Conservation (phyloP, 1,140 invertebrate genomes). For the Drosophila parvula region DNA sequence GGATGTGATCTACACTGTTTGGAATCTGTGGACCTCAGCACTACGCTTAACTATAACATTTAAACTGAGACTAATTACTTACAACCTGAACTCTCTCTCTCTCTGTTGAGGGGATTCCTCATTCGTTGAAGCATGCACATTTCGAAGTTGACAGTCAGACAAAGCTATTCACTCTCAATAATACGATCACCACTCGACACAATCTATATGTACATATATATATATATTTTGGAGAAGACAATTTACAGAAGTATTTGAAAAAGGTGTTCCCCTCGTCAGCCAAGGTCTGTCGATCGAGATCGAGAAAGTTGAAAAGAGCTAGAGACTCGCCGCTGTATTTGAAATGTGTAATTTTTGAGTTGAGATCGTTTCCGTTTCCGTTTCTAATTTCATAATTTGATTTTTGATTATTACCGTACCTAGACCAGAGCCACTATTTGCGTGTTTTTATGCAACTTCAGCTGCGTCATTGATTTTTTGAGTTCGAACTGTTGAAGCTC, state of each 20-base stretch:
- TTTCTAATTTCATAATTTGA: constrained; percentile 24
- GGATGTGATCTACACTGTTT: constrained; percentile 40
- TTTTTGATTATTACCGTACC: constrained; percentile 48
- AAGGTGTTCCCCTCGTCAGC: constrained; percentile 38
- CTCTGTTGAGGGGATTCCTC: constrained; percentile 30
- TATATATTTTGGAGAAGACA: constrained; percentile 27
- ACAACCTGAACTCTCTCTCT: background rate
- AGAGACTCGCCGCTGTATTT: constrained; percentile 55
- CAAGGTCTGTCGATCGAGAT: background rate
- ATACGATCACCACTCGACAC: constrained; percentile 17
- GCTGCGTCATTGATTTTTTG: constrained; percentile 66
- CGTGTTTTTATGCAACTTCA: constrained; percentile 82
- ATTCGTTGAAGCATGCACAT: constrained; percentile 59
- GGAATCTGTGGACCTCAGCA: constrained; percentile 25
- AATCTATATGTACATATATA: constrained; percentile 10
- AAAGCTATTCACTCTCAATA: constrained; percentile 19
- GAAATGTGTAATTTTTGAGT: constrained; percentile 39
- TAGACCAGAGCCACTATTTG: constrained; percentile 47
- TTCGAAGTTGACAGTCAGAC: constrained; percentile 31
- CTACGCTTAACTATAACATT: constrained; percentile 15
- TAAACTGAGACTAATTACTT: constrained; percentile 3
- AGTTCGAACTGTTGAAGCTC: constrained; percentile 59
- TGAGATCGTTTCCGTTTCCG: constrained; percentile 18
- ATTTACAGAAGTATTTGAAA: constrained; percentile 77
- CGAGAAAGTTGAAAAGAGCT: constrained; percentile 26